Conservation (phyloP, 2,113 vertebrate genomes). For the Meles meles region DNA sequence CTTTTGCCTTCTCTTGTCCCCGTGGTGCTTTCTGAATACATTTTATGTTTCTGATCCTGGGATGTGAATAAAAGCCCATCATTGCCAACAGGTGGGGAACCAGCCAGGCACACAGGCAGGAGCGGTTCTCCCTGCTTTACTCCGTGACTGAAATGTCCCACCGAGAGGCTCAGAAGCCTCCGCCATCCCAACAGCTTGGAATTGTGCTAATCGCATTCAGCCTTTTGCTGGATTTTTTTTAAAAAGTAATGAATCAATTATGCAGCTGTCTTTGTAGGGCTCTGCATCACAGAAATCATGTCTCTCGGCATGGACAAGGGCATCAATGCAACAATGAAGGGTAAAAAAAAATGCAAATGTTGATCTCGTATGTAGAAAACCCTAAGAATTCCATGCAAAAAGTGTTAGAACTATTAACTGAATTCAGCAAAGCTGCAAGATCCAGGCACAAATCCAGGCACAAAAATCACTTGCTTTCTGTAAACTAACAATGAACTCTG, state of each 20-base stretch:
- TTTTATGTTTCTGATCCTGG: constrained; percentile 1
- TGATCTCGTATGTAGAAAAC: neutral
- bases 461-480: neutral
- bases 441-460: neutral
- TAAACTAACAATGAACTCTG: neutral
- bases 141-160: neutral
- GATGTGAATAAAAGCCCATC: constrained; percentile 44
- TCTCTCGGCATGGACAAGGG: neutral
- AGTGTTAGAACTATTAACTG: neutral
- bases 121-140: accelerated
- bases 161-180: neutral
- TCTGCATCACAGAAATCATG: neutral
- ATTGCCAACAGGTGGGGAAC: constrained; percentile 64
- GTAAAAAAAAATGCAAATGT: neutral
- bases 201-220: neutral
- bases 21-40: neutral
- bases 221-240: constrained; percentile 45
- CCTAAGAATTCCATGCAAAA: neutral
- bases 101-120: neutral
- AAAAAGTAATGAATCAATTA: neutral
- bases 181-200: neutral
- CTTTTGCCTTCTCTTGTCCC: neutral
- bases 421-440: neutral
- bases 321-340: neutral
- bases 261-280: neutral